A percentile compares a stretch with the other conserved stretches of the same genome.
Evolutionary conservation across 2,888 invertebrate genomes (phyloP).

Genomic region (Diabrotica balteata): DNA sequence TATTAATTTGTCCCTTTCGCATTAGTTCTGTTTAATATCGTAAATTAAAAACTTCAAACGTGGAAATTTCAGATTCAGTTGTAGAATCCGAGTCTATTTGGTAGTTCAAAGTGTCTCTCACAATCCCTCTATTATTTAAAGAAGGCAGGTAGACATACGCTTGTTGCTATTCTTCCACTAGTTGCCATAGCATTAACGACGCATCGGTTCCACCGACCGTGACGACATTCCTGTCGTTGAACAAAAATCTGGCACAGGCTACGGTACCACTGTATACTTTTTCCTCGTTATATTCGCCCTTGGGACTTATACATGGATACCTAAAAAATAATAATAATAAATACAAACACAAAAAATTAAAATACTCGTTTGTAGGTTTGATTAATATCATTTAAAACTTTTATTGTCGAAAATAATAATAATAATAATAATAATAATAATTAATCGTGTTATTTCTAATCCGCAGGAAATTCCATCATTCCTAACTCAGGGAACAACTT

Average conservation of each 20-base stretch:
- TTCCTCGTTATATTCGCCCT: constrained; percentile 87
- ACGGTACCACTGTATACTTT: constrained; percentile 87
- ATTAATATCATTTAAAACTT: too few species aligned
- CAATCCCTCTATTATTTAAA: constrained; percentile 21
- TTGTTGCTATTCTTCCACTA: constrained; percentile 76
- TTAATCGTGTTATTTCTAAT: too few species aligned
- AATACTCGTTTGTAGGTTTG: too few species aligned
- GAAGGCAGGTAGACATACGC: constrained; percentile 37
- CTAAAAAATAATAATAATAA: constrained; percentile 57
- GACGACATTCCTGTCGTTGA: constrained; percentile 84
- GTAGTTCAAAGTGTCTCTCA: constrained; percentile 19
- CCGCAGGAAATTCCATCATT: too few species aligned
- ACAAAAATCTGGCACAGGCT: constrained; percentile 81
- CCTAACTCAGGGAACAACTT: too few species aligned
- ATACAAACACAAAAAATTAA: too few species aligned
- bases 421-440: too few species aligned
- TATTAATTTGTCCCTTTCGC: too few species aligned
- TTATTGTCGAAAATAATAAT: too few species aligned
- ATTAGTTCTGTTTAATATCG: constrained; percentile 40
- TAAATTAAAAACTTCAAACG: constrained; percentile 55
- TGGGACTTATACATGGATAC: constrained; percentile 85
- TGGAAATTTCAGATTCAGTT: constrained; percentile 53
- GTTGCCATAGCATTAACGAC: constrained; percentile 89
- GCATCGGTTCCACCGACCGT: constrained; percentile 89
- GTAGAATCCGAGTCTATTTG: constrained; percentile 48